phyloP scores from a whole-genome alignment of 2,113 vertebrate species.

The Antechinus flavipes region DNA sequence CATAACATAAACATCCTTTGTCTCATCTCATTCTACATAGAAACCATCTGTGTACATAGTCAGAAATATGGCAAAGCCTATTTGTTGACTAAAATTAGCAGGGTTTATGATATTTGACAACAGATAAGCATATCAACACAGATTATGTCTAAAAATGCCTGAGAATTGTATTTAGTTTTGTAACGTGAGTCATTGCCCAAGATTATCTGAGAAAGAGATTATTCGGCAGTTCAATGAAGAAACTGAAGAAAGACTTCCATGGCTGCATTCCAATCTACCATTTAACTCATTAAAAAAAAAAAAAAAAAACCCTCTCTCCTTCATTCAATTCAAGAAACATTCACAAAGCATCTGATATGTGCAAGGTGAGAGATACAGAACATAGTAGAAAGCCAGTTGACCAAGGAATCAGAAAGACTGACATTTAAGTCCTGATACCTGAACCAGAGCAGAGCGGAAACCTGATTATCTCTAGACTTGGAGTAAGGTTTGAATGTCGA shows the following conservation, averaged over 20 bases:
- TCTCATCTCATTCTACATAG: not conserved
- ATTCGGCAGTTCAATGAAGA: constrained; percentile 7
- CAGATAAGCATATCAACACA: constrained; percentile 50
- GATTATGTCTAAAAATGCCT: constrained; percentile 41
- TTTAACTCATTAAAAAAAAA: constrained; percentile 1
- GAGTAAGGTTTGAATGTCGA: not conserved
- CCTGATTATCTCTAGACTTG: not conserved
- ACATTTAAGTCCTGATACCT: not conserved
- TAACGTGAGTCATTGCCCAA: constrained; percentile 8
- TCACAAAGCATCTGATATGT: not conserved
- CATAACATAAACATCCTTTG: not conserved
- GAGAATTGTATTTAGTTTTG: constrained; percentile 51
- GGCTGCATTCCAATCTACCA: constrained; percentile 24
- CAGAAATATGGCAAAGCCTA: constrained; percentile 13
- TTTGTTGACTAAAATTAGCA: constrained; percentile 60
- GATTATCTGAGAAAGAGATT: constrained; percentile 8
- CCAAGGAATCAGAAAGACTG: not conserved
- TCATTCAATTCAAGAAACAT: not conserved
- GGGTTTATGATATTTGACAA: constrained; percentile 53
- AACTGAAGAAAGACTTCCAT: constrained; percentile 6
- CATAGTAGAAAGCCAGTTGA: not conserved
- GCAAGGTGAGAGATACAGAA: not conserved
- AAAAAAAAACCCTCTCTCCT: not conserved
- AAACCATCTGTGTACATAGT: not conserved
- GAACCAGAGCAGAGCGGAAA: not conserved